These are phyloP conservation scores for Charaxes varanes DNA, from an alignment of 1,140 invertebrate genomes.

Conservation along the genomic window DNA sequence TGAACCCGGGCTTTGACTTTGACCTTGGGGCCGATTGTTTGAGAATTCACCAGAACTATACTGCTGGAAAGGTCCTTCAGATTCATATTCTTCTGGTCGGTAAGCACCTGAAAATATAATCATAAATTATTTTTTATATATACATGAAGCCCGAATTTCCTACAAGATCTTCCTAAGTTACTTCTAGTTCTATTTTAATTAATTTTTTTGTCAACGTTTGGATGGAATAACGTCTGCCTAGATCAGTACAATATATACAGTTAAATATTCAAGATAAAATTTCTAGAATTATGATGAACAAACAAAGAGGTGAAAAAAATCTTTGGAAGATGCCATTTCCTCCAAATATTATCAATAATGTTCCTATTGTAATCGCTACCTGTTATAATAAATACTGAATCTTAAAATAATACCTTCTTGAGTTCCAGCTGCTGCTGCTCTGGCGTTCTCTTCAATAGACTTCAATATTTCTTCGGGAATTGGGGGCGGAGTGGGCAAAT, in stretches of 20 bases:
- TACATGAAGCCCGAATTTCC: too few species aligned
- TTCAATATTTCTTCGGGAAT: constrained; percentile 66
- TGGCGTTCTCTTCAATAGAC: constrained; percentile 61
- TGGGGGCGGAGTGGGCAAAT: constrained; percentile 66
- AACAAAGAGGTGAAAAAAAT: too few species aligned
- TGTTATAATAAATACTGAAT: background rate
- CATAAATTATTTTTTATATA: background rate
- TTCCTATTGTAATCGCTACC: too few species aligned
- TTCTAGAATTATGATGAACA: too few species aligned
- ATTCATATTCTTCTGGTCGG: constrained; percentile 45
- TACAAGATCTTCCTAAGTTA: too few species aligned
- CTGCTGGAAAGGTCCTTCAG: constrained; percentile 17
- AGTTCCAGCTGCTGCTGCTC: constrained; percentile 55
- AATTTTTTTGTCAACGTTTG: too few species aligned
- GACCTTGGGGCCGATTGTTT: constrained; percentile 5
- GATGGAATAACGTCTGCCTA: too few species aligned
- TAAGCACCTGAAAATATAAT: constrained; percentile 45
- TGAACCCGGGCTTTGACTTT: background rate
- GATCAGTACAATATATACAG: too few species aligned
- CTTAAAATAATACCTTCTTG: constrained; percentile 54
- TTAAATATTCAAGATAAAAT: too few species aligned
- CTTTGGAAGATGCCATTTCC: too few species aligned
- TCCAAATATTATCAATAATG: too few species aligned
- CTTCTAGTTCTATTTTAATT: too few species aligned
- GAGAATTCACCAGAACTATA: constrained; percentile 10